phyloP scores from a whole-genome alignment of 2,888 invertebrate genomes.

The Lysandra coridon region DNA sequence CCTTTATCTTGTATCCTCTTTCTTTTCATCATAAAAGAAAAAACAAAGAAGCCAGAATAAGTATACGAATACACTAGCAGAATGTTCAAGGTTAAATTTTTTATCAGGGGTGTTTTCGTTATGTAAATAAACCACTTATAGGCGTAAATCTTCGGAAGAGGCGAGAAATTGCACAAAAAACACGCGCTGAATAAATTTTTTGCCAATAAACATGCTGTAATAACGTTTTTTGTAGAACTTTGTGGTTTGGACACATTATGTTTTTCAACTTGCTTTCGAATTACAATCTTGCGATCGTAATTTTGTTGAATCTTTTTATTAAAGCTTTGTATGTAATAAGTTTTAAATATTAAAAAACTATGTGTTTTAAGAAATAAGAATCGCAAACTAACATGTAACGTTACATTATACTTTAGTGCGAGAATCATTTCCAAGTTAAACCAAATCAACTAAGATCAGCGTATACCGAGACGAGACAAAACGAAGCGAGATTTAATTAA shows the following conservation, averaged over 20 bases:
- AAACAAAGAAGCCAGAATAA: background rate
- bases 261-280: no score
- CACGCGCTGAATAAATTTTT: slow-evolving; percentile 22
- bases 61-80: background rate
- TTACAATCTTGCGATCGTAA: no score
- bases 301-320: no score
- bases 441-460: no score
- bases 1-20: background rate
- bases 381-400: no score
- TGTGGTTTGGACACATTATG: background rate
- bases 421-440: no score
- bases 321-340: no score
- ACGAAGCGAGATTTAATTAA: no score
- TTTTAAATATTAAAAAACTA: no score
- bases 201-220: slow-evolving; percentile 3
- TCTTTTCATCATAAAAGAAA: background rate
- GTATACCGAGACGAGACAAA: no score
- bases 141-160: slow-evolving; percentile 30
- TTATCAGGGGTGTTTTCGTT: background rate
- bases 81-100: background rate
- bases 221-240: background rate
- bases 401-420: no score
- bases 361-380: no score
- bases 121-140: slow-evolving; percentile 30
- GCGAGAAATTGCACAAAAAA: slow-evolving; percentile 28